Percentiles rank a stretch among this genome's conserved stretches.
Evolutionary conservation across 2,113 vertebrate genomes (phyloP).

Genomic region (Stegastes partitus): DNA sequence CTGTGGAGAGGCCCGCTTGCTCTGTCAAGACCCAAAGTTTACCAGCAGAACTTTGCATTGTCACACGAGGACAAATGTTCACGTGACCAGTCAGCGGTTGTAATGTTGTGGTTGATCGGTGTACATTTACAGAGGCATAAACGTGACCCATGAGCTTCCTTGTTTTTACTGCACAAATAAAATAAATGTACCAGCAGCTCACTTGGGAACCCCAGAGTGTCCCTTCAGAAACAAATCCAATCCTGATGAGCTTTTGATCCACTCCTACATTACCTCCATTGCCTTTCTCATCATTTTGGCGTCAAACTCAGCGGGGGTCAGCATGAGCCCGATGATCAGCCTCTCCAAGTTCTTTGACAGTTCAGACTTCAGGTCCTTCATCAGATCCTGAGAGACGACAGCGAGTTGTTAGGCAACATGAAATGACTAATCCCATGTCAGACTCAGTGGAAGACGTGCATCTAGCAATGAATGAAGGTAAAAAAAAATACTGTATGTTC

Average conservation of each 20-base stretch:
- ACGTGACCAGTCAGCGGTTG: too few relatives aligned
- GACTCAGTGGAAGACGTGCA: too few relatives aligned
- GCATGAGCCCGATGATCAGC: slow-evolving; percentile 93
- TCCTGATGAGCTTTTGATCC: not conserved
- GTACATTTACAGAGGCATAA: not conserved
- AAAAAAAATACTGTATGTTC: too few relatives aligned
- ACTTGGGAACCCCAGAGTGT: not conserved
- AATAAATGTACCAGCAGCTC: not conserved
- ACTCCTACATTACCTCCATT: slow-evolving; percentile 86
- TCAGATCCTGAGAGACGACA: slow-evolving; percentile 87
- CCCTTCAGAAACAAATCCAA: not conserved
- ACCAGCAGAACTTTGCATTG: too few relatives aligned
- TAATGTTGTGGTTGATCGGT: too few relatives aligned
- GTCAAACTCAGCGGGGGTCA: slow-evolving; percentile 93
- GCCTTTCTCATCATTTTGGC: slow-evolving; percentile 98
- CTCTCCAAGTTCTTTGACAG: slow-evolving; percentile 92
- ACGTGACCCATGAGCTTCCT: not conserved
- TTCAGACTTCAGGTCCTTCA: slow-evolving; percentile 97
- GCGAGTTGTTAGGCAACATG: not conserved
- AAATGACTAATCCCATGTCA: too few relatives aligned
- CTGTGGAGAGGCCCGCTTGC: too few relatives aligned
- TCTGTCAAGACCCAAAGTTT: too few relatives aligned
- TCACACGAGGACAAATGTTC: too few relatives aligned
- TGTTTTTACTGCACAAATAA: not conserved
- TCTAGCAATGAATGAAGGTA: not conserved